Evolutionary conservation across 1,140 invertebrate species (phyloP), one percentile per base, ranked within the genome.

Genomic region (Diabrotica undecimpunctata): DNA sequence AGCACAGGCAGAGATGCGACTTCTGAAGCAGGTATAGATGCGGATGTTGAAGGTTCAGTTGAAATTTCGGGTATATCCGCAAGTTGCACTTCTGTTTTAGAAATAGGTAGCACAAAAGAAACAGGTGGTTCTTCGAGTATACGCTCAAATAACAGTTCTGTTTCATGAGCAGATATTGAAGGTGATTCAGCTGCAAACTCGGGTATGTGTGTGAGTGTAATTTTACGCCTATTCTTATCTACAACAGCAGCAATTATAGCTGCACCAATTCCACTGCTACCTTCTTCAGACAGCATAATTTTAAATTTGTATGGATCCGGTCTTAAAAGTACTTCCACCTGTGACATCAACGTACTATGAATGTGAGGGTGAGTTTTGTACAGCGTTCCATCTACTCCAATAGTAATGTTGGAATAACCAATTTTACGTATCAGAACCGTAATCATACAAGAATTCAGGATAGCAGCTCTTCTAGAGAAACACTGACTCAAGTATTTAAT

Each of bases 321-420:
- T 36, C 71, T 77, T 39, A 94, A 85, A 25, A 97, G 82, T 77
- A 94, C 85, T 25, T 84, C 81, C 74, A 98, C 96, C 80, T 94
- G 95, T 66, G 95, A 88, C 56, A 90, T 89, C 92, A 99, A 97
- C 64, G 98, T 85, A 80, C 94, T 86, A 78, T 97, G 94, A 82
- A 99, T 99, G 80, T 96, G 90, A 0, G 97, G 97, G 81, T 99
- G 98, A 84, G 92, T 98, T 73, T 96, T 87, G 80, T 98, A 99
- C 0, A 99, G 92, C 36, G 96, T 98, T 25, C 98, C 98, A 81
- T 99, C 98, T 66, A 99, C 94, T 55, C 94, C 98, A 13, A 99
- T 92, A 0, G 96, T 97, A 2, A 98, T 91, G 62, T 89, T 86
- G 7, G 90, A 86, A 71, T 96, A 88, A 12, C 86, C 84, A 83